Base-by-base conservation (phyloP, 2,888 invertebrate species). In the Eurois occulta region DNA sequence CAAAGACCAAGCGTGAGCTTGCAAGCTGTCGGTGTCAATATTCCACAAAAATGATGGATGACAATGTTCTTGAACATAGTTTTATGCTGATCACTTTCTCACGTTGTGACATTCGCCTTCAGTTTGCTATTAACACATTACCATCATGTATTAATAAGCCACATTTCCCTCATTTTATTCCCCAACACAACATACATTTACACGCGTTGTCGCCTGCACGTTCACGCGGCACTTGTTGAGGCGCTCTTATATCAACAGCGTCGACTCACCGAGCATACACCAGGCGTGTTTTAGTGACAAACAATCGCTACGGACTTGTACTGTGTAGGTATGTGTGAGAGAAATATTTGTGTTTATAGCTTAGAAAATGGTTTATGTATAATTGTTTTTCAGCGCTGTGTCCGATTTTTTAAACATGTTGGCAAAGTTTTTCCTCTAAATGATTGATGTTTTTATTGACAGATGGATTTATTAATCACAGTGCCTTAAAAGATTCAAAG, bases 161-260 rank as follows among this genome's bases (percentile, higher is more conserved):
- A 52, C 52, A 10, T 24, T 2, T 60, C 24, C 35, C 35, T 18
- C n/a, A 28, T 3, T 24, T 7, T 67, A 21, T 43, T 32, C 6
- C 16, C 7, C 8, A 35, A 35, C 32, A 79, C 62, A 32, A 46
- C 65, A 58, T 10, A 62, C 41, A 52, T 70, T 58, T 32, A n/a
- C 65, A 46, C 55, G 76, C 24, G 28, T 41, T 73, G 48, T 67
- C 68, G 52, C 28, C 13, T 32, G n/a, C 68, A 67, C 64, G 67
- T 13, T 66, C 77, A 46, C 71, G 21, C 46, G 38, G 28, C 66
- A 83, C 69, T 84, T 80, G 80, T 75, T 48, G 68, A 72, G 24
- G 75, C 70, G 72, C 46, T 68, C 60, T 58, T 43, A 21, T 72
- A 58, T 64, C 71, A 75, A 79, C 64, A 72, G 41, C n/a, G 65